A percentile compares a stretch with the other conserved stretches of the same genome.
These are phyloP conservation scores for Bradypodion pumilum DNA, from an alignment of 2,797 vertebrate species.

Conservation along the genomic window DNA sequence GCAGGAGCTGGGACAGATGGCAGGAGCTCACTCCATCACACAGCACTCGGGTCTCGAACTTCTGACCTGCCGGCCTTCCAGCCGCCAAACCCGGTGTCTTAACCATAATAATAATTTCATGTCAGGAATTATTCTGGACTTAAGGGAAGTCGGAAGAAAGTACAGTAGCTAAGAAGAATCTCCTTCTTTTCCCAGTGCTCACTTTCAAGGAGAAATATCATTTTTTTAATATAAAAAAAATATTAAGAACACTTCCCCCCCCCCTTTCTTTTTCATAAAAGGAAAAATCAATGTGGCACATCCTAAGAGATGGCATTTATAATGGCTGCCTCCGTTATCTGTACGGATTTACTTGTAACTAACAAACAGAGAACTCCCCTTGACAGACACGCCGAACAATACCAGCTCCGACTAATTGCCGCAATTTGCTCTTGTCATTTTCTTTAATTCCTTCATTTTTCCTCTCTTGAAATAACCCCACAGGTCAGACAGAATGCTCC, in stretches of 20 bases:
- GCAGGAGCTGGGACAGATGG: no score
- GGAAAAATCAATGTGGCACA: neutral
- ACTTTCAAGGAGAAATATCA: conserved; percentile 13
- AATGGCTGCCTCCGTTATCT: conserved; percentile 36
- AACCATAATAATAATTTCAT: no score
- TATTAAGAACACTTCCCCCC: neutral
- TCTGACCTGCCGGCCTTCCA: no score
- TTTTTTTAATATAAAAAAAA: neutral
- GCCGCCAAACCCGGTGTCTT: no score
- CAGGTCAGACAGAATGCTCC: conserved; percentile 67
- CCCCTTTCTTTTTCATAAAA: neutral
- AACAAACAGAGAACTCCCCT: conserved; percentile 51
- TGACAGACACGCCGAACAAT: conserved; percentile 71
- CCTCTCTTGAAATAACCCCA: conserved; percentile 66
- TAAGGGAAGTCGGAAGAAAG: neutral
- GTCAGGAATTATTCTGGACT: no score
- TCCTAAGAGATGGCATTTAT: conserved; percentile 19
- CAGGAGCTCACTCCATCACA: no score
- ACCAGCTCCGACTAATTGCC: conserved; percentile 67
- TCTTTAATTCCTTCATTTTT: conserved; percentile 75
- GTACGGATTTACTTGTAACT: conserved; percentile 50
- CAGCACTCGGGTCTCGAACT: no score
- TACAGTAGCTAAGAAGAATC: accelerated
- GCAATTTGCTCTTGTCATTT: conserved; percentile 77
- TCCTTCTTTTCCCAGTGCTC: neutral